phyloP scores from a whole-genome alignment of 2,113 vertebrate species.

The Pygoscelis antarcticus region DNA sequence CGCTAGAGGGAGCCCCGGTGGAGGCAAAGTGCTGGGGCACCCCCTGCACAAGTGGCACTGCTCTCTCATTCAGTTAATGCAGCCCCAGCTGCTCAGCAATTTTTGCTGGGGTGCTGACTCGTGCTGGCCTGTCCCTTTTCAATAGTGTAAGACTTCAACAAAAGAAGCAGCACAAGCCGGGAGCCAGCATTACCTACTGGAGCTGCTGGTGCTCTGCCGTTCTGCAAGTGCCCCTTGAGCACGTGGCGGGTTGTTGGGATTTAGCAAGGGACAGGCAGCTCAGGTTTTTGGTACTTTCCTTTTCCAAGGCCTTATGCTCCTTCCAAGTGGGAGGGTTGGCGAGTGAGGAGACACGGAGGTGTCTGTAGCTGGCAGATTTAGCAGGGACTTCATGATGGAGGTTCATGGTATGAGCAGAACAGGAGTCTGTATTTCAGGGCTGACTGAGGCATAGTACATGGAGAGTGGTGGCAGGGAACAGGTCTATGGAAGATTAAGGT shows the following conservation, averaged over 20 bases:
- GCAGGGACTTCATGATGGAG: neutral
- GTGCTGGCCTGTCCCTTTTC: neutral
- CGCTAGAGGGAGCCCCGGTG: rapidly evolving
- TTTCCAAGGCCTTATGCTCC: neutral
- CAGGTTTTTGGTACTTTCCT: neutral
- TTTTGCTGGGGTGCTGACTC: neutral
- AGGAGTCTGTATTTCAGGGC: neutral
- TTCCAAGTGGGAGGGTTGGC: neutral
- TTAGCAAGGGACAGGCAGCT: neutral
- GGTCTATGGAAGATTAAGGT: neutral
- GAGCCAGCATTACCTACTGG: neutral
- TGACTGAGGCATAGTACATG: neutral
- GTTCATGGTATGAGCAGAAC: neutral
- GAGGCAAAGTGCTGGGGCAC: neutral
- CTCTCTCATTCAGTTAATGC: neutral
- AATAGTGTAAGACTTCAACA: neutral
- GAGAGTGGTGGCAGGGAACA: neutral
- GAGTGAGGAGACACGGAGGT: neutral
- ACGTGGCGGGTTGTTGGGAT: rapidly evolving
- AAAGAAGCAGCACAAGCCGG: neutral
- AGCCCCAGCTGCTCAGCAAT: neutral
- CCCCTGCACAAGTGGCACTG: neutral
- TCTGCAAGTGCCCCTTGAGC: neutral
- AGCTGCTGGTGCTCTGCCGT: neutral
- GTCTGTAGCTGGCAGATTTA: neutral